Evolutionary conservation across 2,113 vertebrate genomes (phyloP).

Genomic region (Saiga tatarica): DNA sequence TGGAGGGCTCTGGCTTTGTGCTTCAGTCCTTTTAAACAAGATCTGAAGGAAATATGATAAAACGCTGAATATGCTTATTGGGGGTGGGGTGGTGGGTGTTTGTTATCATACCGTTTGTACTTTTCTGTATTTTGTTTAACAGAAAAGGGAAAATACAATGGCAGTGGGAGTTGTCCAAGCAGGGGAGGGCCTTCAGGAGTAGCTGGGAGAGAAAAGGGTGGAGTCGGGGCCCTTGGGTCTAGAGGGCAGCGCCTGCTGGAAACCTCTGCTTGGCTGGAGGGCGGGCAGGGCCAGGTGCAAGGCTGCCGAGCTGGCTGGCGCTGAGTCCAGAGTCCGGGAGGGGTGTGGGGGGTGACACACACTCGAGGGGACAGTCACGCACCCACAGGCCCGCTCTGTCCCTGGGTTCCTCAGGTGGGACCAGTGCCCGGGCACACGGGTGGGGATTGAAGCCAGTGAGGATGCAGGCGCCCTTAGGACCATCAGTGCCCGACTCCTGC

Average conservation of each 20-base stretch:
- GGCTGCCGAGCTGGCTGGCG: background rate
- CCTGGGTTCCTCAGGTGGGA: background rate
- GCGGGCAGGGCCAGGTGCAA: background rate
- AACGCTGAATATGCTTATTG: fast-evolving
- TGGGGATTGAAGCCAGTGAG: background rate
- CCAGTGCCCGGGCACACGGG: fast-evolving
- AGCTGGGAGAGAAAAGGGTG: fast-evolving
- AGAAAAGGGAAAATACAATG: background rate
- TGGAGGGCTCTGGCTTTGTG: background rate
- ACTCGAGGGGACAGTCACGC: background rate
- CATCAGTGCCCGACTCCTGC: fast-evolving
- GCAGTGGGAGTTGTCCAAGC: background rate
- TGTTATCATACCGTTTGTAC: background rate
- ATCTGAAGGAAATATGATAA: background rate
- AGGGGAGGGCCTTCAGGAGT: background rate
- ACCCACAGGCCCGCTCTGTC: background rate
- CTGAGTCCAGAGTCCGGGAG: background rate
- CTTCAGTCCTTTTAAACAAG: background rate
- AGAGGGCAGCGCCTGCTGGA: background rate
- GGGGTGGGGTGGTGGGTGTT: background rate
- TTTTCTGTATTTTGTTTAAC: background rate
- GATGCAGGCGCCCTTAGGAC: background rate
- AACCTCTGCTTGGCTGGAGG: background rate
- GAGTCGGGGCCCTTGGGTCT: fast-evolving
- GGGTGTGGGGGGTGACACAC: background rate